Evolutionary conservation across 2,888 invertebrate genomes (phyloP), one percentile per base, ranked within the genome.

Genomic region (Cenopis cana): DNA sequence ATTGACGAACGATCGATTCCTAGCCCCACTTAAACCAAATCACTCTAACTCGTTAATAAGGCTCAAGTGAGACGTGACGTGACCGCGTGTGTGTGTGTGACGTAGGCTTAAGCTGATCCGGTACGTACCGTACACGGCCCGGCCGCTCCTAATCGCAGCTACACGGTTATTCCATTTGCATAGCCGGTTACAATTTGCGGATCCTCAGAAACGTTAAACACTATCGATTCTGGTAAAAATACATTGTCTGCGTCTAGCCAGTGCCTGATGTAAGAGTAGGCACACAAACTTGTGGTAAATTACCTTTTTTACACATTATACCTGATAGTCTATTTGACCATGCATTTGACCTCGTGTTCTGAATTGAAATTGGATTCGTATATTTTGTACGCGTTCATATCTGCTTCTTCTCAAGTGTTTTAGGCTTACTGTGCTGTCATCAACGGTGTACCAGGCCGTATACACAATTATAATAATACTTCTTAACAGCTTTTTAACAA

Each of bases 141-240:
- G 56, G 64, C 77, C 81, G 76, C 78, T 81, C 82, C 85, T 88
- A 89, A 85, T 88, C 87, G 83, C 81, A 78, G 78, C 80, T 83
- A 89, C 88, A 88, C 80, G 87, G 82, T 81, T 86, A 87, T 87
- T 87, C 88, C 88, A 89, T 88, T 88, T 88, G 86, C 86, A 85
- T 85, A 78, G 49, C 66, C 56, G 56, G 66, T 71, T 71, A 71
- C 71, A 67, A 67, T 71, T 71, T 71, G 66, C 71, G 61, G 59
- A 65, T 66, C 54, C 66, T 55, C 18, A 33, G 61, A 49, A 33
- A 61, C 65, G 24, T 60, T 66, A 38, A 56, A 60, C 12, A 29
- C 55, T 71, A 71, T 71, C 46, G 71, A 71, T 67, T 59, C 59
- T 14, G 54, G 49, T 67, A 71, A 71, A 71, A 67, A 71, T 71